Percentiles rank a stretch among this genome's conserved stretches.
phyloP scores from a whole-genome alignment of 2,888 invertebrate species.

The Antitype chi region DNA sequence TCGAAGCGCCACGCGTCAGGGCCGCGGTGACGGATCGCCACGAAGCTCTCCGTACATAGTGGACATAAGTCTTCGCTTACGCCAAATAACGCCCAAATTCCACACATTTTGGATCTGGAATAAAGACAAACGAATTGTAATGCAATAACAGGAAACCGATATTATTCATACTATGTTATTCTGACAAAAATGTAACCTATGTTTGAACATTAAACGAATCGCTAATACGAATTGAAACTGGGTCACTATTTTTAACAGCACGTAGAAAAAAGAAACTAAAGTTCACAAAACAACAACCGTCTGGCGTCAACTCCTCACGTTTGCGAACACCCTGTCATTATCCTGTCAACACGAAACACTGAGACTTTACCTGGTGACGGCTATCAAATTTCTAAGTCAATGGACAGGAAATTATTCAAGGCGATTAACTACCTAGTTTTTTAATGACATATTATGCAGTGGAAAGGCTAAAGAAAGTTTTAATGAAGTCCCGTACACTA shows the following conservation, averaged over 20 bases:
- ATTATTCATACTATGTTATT: constrained; percentile 1
- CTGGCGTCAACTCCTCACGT: constrained; percentile 31
- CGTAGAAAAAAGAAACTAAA: constrained; percentile 40
- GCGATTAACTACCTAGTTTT: constrained; percentile 61
- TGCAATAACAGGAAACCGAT: background rate
- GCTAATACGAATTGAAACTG: constrained; percentile 9
- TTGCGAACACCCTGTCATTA: constrained; percentile 59
- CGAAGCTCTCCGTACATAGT: constrained; percentile 91
- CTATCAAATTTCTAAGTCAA: constrained; percentile 60
- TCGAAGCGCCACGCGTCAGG: constrained; percentile 95
- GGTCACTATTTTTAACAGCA: constrained; percentile 22
- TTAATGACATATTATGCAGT: constrained; percentile 66
- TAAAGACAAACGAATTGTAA: constrained; percentile 23
- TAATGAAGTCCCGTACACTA: constrained; percentile 71
- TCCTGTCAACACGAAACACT: constrained; percentile 53
- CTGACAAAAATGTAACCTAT: background rate
- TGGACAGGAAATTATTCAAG: constrained; percentile 55
- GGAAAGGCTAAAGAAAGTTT: constrained; percentile 69
- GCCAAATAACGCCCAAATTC: constrained; percentile 95
- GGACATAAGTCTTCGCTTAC: constrained; percentile 89
- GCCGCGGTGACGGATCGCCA: constrained; percentile 92
- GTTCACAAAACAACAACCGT: constrained; percentile 39
- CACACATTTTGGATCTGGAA: constrained; percentile 91
- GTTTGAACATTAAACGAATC: background rate
- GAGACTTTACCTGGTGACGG: constrained; percentile 44